These are phyloP conservation scores for Dolichomitus sp. DNA, from an alignment of 2,888 invertebrate genomes.

Conservation along the genomic window DNA sequence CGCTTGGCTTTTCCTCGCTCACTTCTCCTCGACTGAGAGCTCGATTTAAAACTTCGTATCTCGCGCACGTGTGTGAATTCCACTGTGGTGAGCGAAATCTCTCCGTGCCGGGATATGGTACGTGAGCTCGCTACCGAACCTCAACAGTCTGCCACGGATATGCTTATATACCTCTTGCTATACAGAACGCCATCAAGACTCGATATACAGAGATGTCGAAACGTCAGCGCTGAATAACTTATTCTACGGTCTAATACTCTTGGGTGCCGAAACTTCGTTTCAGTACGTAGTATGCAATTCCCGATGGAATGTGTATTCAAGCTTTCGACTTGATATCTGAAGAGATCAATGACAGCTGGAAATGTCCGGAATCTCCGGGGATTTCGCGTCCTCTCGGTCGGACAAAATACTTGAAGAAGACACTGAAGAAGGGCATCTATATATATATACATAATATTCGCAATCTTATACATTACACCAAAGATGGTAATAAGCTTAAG, in stretches of 20 bases:
- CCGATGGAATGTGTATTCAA: conserved; percentile 3
- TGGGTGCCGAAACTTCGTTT: conserved; percentile 19
- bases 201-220: conserved; percentile 10
- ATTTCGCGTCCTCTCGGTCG: neutral
- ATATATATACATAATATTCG: neutral
- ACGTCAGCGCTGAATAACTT: conserved; percentile 34
- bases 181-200: conserved; percentile 12
- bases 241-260: conserved; percentile 1
- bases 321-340: conserved; percentile 15
- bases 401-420: neutral
- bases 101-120: conserved; percentile 28
- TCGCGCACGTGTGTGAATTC: conserved; percentile 55
- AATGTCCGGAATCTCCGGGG: neutral
- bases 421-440: neutral
- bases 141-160: conserved; percentile 16
- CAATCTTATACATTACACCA: neutral
- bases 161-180: neutral
- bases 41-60: conserved; percentile 62
- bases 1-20: conserved; percentile 12
- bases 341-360: conserved; percentile 3
- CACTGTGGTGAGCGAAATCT: conserved; percentile 41
- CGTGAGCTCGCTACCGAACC: conserved; percentile 31
- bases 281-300: neutral
- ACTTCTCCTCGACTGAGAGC: conserved; percentile 2
- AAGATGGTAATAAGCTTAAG: neutral